A percentile compares a stretch with the other conserved stretches of the same genome.
phyloP scores from a whole-genome alignment of 2,888 invertebrate species.

The Apodemia duryi region DNA sequence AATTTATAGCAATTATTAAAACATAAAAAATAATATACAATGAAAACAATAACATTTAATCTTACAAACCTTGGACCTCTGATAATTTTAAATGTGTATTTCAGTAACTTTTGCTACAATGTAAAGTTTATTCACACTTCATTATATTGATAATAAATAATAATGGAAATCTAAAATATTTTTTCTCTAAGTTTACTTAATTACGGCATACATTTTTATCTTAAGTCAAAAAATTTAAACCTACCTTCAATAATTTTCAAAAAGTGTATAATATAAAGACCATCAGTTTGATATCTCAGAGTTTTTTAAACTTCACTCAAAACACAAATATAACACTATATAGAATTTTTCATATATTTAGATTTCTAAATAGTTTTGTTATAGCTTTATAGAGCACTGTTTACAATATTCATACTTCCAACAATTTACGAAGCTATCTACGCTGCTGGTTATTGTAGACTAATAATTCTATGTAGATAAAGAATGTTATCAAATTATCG shows the following conservation, averaged over 20 bases:
- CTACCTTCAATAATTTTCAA: constrained; percentile 1
- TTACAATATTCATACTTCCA: background rate
- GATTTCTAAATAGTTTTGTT: background rate
- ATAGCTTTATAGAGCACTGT: background rate
- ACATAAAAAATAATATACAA: no score
- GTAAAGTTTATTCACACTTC: no score
- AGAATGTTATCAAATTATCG: constrained; percentile 11
- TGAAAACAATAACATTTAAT: background rate
- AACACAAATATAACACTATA: background rate
- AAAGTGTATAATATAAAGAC: background rate
- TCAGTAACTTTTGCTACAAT: no score
- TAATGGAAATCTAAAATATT: no score
- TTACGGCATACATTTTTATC: no score
- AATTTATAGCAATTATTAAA: no score
- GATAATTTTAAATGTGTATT: background rate
- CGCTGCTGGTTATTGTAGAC: background rate
- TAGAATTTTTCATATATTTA: background rate
- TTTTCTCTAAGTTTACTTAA: no score
- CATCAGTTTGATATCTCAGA: no score
- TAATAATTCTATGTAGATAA: constrained; percentile 9
- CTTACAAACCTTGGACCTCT: constrained; percentile 9
- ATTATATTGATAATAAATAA: no score
- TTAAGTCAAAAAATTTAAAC: background rate
- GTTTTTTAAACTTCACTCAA: background rate
- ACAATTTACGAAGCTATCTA: background rate